Base-by-base conservation (phyloP, 23 tunicate genomes). In the Trididemnum miniatum region DNA sequence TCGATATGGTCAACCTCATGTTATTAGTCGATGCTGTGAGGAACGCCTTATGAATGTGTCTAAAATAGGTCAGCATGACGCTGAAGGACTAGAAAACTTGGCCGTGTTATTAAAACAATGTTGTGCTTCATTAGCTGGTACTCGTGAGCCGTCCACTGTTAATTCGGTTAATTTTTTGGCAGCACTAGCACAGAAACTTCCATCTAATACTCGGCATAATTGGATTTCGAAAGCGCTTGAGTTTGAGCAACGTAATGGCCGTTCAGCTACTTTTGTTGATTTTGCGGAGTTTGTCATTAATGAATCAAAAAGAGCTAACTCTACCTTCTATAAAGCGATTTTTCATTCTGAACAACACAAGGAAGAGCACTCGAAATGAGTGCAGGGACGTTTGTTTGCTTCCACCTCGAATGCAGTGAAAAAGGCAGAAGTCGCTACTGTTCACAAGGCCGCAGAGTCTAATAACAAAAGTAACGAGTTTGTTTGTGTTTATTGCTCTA, bases 1-100 rank as follows among this genome's bases (percentile, higher is more conserved):
- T 27, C 33, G 84, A 29, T 80, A 80, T 37, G 84, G 84, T 2
- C 84, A 65, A n/a, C 75, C 84, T 23, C 84, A 65, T 28, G 35
- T 80, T 1, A 65, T 80, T 29, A 40, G 34, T 1, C 75, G 76
- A 65, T 44, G 62, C 23, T 80, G 84, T 64, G 62, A 80, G 36
- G 32, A 65, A 1, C 60, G 72, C 1, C 36, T 80, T 15, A 12
- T 25, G 34, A 49, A 35, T 0, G 1, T 65, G 1, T 75, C 84
- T 22, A 65, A 27, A 38, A 39, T 80, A 25, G 34, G 7, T 15
- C 35, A 35, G 4, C 30, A 80, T 39, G 75, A 80, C 36, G 32
- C 75, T 7, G 84, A 60, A 22, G 83, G 83, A 18, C 52, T 62
- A 2, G 83, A 80, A 35, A 63, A 62, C 12, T 1, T 64, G 62